Percentiles rank a stretch among this genome's conserved stretches.
These are phyloP conservation scores for Bucorvus abyssinicus DNA, from an alignment of 2,797 vertebrate species.

Conservation along the genomic window DNA sequence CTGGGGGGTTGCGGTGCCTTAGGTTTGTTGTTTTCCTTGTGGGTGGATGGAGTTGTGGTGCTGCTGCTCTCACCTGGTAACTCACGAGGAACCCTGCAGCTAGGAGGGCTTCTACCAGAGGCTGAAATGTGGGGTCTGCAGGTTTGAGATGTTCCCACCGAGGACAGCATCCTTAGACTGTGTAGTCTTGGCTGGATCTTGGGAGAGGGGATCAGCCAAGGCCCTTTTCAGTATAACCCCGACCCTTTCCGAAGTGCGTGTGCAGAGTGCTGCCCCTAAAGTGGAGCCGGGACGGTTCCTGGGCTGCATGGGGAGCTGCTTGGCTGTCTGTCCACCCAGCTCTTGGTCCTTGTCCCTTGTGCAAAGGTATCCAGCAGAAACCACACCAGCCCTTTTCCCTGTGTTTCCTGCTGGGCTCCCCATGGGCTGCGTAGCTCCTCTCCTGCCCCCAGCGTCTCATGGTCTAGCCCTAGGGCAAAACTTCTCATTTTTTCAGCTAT, in stretches of 20 bases:
- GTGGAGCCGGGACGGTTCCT: fast-evolving
- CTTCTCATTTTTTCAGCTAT: background rate
- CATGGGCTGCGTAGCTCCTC: background rate
- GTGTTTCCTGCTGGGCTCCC: background rate
- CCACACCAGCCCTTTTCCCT: background rate
- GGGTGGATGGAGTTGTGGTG: background rate
- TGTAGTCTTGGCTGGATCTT: background rate
- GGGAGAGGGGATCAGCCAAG: background rate
- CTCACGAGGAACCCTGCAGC: background rate
- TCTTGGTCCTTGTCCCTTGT: background rate
- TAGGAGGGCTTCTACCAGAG: background rate
- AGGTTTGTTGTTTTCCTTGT: background rate
- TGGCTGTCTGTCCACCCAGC: too few species aligned
- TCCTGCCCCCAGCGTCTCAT: background rate
- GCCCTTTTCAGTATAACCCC: background rate
- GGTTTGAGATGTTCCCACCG: background rate
- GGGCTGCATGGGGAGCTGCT: background rate
- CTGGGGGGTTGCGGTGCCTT: background rate
- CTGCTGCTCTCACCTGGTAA: background rate
- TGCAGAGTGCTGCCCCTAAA: background rate
- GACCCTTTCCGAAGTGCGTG: fast-evolving
- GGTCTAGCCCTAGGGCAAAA: background rate
- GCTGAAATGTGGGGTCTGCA: background rate
- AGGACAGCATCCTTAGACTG: background rate
- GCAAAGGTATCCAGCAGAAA: background rate